Evolutionary conservation across 2,797 vertebrate species (phyloP).

Genomic region (Pangasius mekongensis): DNA sequence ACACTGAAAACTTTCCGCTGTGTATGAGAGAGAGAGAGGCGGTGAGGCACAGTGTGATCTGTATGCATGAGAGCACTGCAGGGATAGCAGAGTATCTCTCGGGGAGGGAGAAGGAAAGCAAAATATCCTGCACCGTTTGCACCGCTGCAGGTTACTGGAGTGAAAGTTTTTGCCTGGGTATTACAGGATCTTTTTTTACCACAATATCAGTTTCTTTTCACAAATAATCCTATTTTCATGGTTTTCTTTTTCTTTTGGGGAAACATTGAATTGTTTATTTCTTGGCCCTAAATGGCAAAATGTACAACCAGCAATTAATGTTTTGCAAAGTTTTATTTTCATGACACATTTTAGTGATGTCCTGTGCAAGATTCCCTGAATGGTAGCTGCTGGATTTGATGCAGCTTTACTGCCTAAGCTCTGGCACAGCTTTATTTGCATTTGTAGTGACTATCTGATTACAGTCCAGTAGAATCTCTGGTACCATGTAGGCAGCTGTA

Average conservation of each 20-base stretch:
- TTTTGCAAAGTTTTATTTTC: neutral
- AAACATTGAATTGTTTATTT: neutral
- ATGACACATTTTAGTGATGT: neutral
- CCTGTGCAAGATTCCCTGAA: neutral
- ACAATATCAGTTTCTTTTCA: neutral
- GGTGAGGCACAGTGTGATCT: constrained; percentile 51
- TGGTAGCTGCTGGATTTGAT: neutral
- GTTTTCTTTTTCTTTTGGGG: neutral
- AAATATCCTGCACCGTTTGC: constrained; percentile 42
- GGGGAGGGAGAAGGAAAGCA: constrained; percentile 42
- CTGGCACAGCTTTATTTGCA: neutral
- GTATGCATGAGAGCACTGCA: constrained; percentile 59
- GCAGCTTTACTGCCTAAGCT: neutral
- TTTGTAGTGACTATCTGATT: neutral
- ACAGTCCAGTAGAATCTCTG: neutral
- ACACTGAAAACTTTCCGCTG: constrained; percentile 83
- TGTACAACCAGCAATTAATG: neutral
- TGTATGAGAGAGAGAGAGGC: constrained; percentile 30
- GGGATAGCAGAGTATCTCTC: constrained; percentile 53
- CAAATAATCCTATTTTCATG: neutral
- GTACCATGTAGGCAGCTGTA: neutral
- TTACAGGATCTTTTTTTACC: neutral
- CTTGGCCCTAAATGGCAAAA: neutral
- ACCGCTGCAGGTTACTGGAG: constrained; percentile 38
- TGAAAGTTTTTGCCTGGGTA: constrained; percentile 1